Evolutionary conservation across 2,888 invertebrate species (phyloP).

Genomic region (Andrena camellia): DNA sequence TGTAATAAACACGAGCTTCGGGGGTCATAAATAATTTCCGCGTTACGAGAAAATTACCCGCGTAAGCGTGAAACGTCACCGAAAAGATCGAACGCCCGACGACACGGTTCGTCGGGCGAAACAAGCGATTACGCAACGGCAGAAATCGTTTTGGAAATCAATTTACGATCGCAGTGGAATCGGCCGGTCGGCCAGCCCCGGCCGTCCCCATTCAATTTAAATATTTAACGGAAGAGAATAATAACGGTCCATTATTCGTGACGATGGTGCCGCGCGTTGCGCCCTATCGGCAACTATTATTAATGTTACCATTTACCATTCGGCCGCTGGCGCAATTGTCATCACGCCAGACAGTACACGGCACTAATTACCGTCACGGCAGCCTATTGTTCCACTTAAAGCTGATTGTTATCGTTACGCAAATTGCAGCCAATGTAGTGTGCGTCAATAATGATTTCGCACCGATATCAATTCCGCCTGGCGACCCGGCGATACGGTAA

Average conservation of each 20-base stretch:
- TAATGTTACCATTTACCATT: constrained; percentile 75
- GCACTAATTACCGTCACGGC: constrained; percentile 76
- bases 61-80: neutral
- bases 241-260: constrained; percentile 60
- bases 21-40: constrained; percentile 22
- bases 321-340: constrained; percentile 70
- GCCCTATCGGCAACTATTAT: constrained; percentile 65
- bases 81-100: constrained; percentile 28
- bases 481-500: constrained; percentile 37
- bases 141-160: constrained; percentile 54
- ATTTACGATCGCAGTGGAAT: constrained; percentile 46
- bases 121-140: constrained; percentile 43
- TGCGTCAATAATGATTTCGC: constrained; percentile 73
- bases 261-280: constrained; percentile 21
- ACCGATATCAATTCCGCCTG: constrained; percentile 70
- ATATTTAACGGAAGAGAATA: constrained; percentile 64
- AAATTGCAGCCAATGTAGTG: constrained; percentile 73
- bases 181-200: neutral
- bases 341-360: constrained; percentile 73
- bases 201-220: constrained; percentile 55
- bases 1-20: neutral
- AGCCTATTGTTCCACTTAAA: constrained; percentile 75
- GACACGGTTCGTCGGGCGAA: constrained; percentile 40
- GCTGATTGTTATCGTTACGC: constrained; percentile 75
- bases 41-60: constrained; percentile 15